Conservation (phyloP, 2,797 vertebrate genomes). For the Artibeus lituratus region DNA sequence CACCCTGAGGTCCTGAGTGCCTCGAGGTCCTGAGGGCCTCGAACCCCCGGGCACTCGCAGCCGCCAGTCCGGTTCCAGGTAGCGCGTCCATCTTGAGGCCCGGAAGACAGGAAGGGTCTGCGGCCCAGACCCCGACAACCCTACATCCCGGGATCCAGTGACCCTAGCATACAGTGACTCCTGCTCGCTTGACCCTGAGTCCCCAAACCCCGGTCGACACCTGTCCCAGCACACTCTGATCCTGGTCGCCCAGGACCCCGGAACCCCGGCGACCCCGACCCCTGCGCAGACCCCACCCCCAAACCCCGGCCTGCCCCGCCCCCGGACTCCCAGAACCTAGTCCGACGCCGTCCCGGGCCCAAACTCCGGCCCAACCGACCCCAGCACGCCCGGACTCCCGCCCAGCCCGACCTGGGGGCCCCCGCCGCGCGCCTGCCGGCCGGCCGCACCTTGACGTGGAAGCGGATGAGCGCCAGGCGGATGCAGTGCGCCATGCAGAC, state of each 20-base stretch:
- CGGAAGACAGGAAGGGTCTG: neutral
- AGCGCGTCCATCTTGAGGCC: neutral
- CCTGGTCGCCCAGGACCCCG: neutral
- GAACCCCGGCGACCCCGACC: neutral
- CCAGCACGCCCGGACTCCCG: neutral
- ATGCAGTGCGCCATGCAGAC: conserved; percentile 97
- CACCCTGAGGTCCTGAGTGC: too few relatives aligned
- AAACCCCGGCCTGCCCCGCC: neutral
- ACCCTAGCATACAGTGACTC: neutral
- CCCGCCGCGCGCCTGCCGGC: neutral
- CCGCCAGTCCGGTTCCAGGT: neutral
- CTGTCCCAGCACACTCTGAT: neutral
- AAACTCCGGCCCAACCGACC: neutral
- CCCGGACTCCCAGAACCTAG: neutral
- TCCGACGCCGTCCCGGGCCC: neutral
- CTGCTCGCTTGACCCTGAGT: neutral
- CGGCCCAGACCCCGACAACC: neutral
- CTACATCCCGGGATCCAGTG: neutral
- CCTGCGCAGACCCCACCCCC: neutral
- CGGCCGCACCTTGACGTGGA: conserved; percentile 91
- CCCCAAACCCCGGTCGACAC: neutral
- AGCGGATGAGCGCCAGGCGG: conserved; percentile 95
- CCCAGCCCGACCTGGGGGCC: neutral
- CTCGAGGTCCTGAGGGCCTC: neutral
- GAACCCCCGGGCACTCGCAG: neutral